A percentile compares a stretch with the other conserved stretches of the same genome.
phyloP scores from a whole-genome alignment of 2,797 vertebrate species.

The Cygnus olor region DNA sequence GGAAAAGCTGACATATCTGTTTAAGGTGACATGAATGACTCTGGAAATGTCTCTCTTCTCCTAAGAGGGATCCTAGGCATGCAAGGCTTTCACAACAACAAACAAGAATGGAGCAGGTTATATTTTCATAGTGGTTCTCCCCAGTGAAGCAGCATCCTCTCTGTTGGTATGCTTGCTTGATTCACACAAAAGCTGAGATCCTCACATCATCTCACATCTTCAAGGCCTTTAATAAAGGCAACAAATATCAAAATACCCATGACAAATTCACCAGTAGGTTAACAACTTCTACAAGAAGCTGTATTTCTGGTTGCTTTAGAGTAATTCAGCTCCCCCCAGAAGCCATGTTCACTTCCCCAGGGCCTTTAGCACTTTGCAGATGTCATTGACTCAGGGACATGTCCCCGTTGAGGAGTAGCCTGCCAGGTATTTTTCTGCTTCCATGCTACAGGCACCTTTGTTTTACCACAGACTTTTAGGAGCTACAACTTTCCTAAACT shows the following conservation, averaged over 20 bases:
- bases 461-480: background rate
- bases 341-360: background rate
- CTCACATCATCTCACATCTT: background rate
- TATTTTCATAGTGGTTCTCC: background rate
- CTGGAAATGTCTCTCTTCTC: background rate
- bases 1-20: background rate
- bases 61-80: background rate
- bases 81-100: background rate
- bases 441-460: background rate
- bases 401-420: background rate
- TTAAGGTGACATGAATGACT: constrained; percentile 38
- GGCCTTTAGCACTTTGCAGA: background rate
- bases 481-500: background rate
- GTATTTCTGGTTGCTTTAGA: background rate
- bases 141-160: background rate
- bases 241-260: background rate
- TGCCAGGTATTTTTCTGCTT: background rate
- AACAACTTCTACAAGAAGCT: background rate
- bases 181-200: background rate
- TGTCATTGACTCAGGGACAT: background rate
- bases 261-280: background rate
- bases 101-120: background rate
- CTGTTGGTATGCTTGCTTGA: background rate
- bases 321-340: background rate
- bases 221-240: background rate